Evolutionary conservation across 2,113 vertebrate species (phyloP), one percentile per base, ranked within the genome.

Genomic region (Oryzias woworae): DNA sequence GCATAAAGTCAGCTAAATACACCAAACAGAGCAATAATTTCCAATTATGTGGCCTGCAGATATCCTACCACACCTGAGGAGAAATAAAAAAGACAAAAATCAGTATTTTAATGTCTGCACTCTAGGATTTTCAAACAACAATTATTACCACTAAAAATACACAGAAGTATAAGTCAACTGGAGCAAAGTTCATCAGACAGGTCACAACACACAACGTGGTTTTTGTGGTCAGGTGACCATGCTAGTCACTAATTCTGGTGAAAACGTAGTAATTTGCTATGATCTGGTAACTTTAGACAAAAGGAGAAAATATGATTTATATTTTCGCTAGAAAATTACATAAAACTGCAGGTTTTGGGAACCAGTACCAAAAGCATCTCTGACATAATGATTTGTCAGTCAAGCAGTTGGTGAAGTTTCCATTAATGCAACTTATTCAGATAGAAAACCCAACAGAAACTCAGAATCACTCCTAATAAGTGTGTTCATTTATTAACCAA

Each of bases 11-110:
- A 15, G 54, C 31, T 36, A 36, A 28, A 28, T 28, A 7, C 26
- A 28, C 2, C 20, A 44, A 15, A 18, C 17, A n/a, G 18, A 26
- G 10, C 2, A 15, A 42, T 12, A 2, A 5, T 46, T 53, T 36
- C 6, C 49, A 23, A 26, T 53, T 41, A 12, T 16, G 52, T 15
- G 22, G 16, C 53, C 59, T 45, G 3, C 31, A n/a, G 45, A 62
- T 41, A 42, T 64, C 41, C 50, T 24, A 42, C 52, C 53, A 43
- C 20, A 68, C 52, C 75, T 81, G 71, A 54, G 7, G 28, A 75
- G 8, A 58, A 16, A 67, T 1, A 66, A 10, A 4, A 28, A 0
- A 12, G 1, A 47, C 15, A 47, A 5, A 41, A 12, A 2, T 36
- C 1, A 12, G 10, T 10, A 36, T 36, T 36, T 36, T 36, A 36